Evolutionary conservation across 2,888 invertebrate species (phyloP).

Genomic region (Scelioninae gen. 1): DNA sequence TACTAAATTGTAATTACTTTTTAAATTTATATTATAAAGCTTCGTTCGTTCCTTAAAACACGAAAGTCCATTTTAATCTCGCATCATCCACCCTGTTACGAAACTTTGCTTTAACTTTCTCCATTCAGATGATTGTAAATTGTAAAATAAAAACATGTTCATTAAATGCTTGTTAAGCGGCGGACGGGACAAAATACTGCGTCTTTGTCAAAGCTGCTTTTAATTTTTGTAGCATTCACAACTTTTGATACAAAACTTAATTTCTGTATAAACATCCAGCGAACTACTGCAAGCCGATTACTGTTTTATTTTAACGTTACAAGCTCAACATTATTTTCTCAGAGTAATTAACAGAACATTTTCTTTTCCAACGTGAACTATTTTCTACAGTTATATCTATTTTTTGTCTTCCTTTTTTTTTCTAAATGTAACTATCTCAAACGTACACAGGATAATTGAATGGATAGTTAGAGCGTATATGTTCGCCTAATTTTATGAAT

Average conservation of each 20-base stretch:
- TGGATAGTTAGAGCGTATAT: slow-evolving; percentile 14
- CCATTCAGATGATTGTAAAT: not conserved
- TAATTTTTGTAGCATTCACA: slow-evolving; percentile 34
- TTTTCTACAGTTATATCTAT: no score
- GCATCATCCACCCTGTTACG: not conserved
- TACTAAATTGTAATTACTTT: no score
- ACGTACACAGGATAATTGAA: slow-evolving; percentile 11
- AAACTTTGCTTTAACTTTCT: not conserved
- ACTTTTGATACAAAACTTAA: slow-evolving; percentile 50
- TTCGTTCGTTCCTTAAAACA: not conserved
- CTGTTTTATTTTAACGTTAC: slow-evolving; percentile 45
- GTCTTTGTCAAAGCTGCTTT: slow-evolving; percentile 36
- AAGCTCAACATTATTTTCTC: slow-evolving; percentile 36
- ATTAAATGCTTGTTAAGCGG: not conserved
- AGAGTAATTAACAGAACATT: slow-evolving; percentile 49
- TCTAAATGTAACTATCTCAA: slow-evolving; percentile 9
- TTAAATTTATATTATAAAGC: no score
- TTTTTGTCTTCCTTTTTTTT: not conserved
- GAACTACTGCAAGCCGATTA: slow-evolving; percentile 53
- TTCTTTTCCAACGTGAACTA: slow-evolving; percentile 6
- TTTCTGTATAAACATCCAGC: slow-evolving; percentile 44
- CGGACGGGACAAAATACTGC: slow-evolving; percentile 9
- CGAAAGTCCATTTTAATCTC: not conserved
- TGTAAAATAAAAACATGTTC: not conserved
- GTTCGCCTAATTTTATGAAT: slow-evolving; percentile 34